Evolutionary conservation across 1,140 invertebrate species (phyloP).

Genomic region (Charaxes varanes): DNA sequence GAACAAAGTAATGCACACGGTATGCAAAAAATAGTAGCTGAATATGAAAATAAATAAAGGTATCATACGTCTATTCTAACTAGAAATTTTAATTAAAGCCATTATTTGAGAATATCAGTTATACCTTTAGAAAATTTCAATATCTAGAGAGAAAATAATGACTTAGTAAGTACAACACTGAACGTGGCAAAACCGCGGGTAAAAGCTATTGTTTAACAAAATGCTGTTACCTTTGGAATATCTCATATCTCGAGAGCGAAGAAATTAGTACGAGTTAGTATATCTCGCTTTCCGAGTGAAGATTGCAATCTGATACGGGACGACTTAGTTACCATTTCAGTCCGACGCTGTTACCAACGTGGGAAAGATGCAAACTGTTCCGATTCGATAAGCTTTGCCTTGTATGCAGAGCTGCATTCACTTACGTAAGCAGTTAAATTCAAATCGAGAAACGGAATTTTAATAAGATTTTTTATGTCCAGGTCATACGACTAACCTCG

Average conservation of each 20-base stretch:
- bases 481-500: no score
- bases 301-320: constrained; percentile 20
- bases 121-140: background rate
- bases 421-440: constrained; percentile 17
- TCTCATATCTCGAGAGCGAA: no score
- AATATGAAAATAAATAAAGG: background rate
- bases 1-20: no score
- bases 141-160: background rate
- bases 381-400: constrained; percentile 19
- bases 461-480: constrained; percentile 1
- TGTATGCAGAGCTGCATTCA: constrained; percentile 18
- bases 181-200: no score
- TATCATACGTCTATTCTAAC: no score
- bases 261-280: background rate
- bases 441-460: constrained; percentile 9
- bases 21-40: background rate
- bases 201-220: no score
- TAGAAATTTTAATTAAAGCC: no score
- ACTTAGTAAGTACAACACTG: no score
- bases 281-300: constrained; percentile 9
- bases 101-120: no score
- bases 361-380: constrained; percentile 22
- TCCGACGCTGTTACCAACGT: constrained; percentile 15
- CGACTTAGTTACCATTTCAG: constrained; percentile 16
- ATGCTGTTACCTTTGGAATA: no score